Conservation (phyloP, 2,113 vertebrate species). For the Cavia aperea region DNA sequence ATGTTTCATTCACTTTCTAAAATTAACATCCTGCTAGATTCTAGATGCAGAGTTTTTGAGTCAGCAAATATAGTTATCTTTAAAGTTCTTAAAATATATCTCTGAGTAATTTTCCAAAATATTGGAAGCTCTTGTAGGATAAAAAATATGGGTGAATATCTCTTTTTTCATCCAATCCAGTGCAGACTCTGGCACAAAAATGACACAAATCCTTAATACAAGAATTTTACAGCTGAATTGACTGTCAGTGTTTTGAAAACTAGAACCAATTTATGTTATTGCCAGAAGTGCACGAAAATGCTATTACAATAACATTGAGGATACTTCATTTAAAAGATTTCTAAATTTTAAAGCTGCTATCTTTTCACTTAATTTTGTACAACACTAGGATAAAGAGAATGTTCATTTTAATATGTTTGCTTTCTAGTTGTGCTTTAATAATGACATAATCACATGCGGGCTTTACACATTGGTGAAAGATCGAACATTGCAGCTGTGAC, state of each 20-base stretch:
- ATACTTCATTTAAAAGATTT: neutral
- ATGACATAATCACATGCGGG: accelerated
- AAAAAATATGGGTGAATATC: neutral
- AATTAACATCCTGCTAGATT: neutral
- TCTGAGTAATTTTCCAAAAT: constrained; percentile 30
- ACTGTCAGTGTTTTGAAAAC: neutral
- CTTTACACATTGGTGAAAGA: neutral
- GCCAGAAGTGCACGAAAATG: neutral
- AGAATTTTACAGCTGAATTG: neutral
- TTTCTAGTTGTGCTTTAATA: neutral
- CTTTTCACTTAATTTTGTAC: neutral
- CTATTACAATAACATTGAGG: neutral
- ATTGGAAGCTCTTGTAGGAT: neutral
- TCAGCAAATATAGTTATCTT: neutral
- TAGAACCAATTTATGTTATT: neutral
- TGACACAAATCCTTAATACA: neutral
- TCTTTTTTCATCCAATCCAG: neutral
- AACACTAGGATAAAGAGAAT: neutral
- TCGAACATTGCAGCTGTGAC: accelerated
- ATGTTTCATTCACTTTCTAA: neutral
- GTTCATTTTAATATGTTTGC: neutral
- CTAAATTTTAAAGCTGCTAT: neutral
- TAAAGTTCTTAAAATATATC: constrained; percentile 4
- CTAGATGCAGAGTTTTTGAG: neutral
- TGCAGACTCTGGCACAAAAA: neutral